These are phyloP conservation scores for Ispidina picta DNA, from an alignment of 2,797 vertebrate genomes.

Conservation along the genomic window DNA sequence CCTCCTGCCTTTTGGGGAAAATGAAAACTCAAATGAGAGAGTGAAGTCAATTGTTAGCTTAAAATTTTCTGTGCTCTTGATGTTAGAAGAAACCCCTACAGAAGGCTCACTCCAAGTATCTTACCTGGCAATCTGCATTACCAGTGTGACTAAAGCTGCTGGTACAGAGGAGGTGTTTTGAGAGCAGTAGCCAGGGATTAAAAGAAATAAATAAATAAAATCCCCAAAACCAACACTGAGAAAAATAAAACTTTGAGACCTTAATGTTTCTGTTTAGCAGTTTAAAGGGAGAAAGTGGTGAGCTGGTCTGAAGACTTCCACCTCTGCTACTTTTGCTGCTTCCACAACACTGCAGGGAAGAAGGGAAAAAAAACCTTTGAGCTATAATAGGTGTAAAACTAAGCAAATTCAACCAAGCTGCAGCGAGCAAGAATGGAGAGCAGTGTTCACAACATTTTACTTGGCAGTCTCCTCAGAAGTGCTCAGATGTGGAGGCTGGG, in stretches of 20 bases:
- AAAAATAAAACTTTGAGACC: neutral
- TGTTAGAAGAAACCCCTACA: neutral
- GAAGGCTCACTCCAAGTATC: neutral
- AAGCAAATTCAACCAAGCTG: slow-evolving; percentile 45
- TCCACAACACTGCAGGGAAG: slow-evolving; percentile 18
- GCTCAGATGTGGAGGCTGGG: neutral
- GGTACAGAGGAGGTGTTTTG: neutral
- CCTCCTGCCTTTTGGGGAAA: neutral
- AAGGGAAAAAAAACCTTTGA: slow-evolving; percentile 23
- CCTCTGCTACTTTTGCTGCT: neutral
- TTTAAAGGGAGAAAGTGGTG: neutral
- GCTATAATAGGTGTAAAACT: slow-evolving; percentile 47
- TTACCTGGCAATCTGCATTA: slow-evolving; percentile 33
- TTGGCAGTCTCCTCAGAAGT: slow-evolving; percentile 16
- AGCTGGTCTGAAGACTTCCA: neutral
- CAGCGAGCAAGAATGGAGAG: neutral
- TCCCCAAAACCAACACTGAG: neutral
- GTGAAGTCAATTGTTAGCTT: slow-evolving; percentile 10
- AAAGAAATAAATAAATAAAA: neutral
- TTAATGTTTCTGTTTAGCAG: neutral
- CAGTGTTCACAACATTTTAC: neutral
- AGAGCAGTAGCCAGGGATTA: neutral
- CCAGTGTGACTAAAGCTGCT: neutral
- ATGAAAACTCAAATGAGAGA: neutral
- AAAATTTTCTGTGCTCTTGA: neutral